Evolutionary conservation across 1,140 invertebrate species (phyloP), one percentile per base, ranked within the genome.

Genomic region (Habropoda laboriosa): DNA sequence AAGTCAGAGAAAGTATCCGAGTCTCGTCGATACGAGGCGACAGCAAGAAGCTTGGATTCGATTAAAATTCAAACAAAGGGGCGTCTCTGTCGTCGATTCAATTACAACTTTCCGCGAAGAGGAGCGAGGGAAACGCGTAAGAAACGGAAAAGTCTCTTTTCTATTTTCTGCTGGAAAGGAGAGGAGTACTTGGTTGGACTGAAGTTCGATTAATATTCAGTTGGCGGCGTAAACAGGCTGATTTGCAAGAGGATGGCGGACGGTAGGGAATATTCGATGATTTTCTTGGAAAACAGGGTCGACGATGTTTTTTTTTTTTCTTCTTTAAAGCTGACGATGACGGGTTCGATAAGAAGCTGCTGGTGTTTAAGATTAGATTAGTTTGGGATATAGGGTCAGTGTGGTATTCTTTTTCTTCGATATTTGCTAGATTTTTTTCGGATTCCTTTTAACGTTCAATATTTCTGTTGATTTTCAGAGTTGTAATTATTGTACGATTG

Each of bases 31-130:
- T 64, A 42, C 40, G 18, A 32, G n/a, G 7, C 45, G 64, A 35
- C 45, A 16, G n/a, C 35, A 32, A 61, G 35, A 61, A 21, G 35
- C 35, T 30, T 40, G 40, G 40, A 73, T 47, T 73, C 73, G 60
- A 75, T 75, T 75, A 75, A 75, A 75, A 75, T 75, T 75, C 49
- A 66, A 75, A 75, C 73, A 75, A 53, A 66, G 73, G 13, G 13
- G 32, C 42, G 27, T 40, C 32, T 66, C 18, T 7, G 24, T 30
- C 58, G 16, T 38, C 32, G 35, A 75, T 66, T 75, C 73, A 55
- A 75, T 75, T 75, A 75, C 61, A 75, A 75, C 60, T 75, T 75
- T 30, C 32, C 32, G 4, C 16, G 8, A 13, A 7, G 53, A 32
- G n/a, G n/a, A 38, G 7, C 21, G 16, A 24, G 18, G 0, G 5